phyloP scores from a whole-genome alignment of 2,888 invertebrate genomes.

The Criorhina ranunculi region DNA sequence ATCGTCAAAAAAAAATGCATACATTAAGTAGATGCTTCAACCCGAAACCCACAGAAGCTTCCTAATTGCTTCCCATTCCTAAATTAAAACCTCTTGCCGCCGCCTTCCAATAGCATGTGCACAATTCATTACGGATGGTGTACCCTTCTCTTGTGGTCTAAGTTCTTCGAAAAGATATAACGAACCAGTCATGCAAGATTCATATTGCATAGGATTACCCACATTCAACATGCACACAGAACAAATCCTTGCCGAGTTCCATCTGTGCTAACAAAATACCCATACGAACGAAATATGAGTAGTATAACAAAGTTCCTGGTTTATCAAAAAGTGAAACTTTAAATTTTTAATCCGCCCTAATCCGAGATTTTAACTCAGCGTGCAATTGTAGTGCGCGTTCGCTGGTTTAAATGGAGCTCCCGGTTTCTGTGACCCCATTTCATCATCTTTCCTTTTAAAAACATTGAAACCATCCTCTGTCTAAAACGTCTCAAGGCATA shows the following conservation, averaged over 20 bases:
- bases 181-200: background rate
- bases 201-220: constrained; percentile 6
- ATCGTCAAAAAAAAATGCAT: too few relatives aligned
- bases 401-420: constrained; percentile 10
- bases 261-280: background rate
- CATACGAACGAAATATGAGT: constrained; percentile 2
- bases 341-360: constrained; percentile 47
- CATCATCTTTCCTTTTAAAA: background rate
- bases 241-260: constrained; percentile 4
- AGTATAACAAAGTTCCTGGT: constrained; percentile 10
- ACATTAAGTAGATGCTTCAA: too few relatives aligned
- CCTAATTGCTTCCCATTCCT: too few relatives aligned
- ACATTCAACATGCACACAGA: constrained; percentile 10
- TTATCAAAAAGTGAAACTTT: constrained; percentile 37
- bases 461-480: constrained; percentile 8
- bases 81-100: too few relatives aligned
- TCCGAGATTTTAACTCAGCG: constrained; percentile 36
- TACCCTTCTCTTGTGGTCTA: background rate
- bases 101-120: too few relatives aligned
- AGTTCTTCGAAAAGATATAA: background rate
- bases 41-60: too few relatives aligned
- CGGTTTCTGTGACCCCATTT: constrained; percentile 35
- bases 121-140: too few relatives aligned
- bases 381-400: constrained; percentile 9
- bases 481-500: constrained; percentile 37